Evolutionary conservation across 2,113 vertebrate species (phyloP).

Genomic region (Willisornis vidua): DNA sequence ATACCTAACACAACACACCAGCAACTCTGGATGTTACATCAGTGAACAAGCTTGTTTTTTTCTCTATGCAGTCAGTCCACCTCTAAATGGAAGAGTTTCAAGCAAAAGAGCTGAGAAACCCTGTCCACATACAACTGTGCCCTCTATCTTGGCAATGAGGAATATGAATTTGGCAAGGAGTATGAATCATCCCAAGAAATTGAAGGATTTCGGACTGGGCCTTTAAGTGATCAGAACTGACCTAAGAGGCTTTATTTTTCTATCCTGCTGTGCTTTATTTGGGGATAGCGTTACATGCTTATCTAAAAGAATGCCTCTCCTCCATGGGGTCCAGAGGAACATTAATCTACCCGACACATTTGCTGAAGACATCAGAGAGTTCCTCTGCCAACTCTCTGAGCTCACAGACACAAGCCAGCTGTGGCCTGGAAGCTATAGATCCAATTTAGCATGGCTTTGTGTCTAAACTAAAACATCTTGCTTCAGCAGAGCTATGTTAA

Average conservation of each 20-base stretch:
- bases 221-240: background rate
- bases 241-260: background rate
- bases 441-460: background rate
- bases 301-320: background rate
- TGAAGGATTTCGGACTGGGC: background rate
- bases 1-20: background rate
- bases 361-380: background rate
- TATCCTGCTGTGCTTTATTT: background rate
- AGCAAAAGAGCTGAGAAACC: background rate
- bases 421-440: background rate
- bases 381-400: background rate
- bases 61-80: background rate
- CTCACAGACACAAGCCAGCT: constrained; percentile 23
- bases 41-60: background rate
- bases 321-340: background rate
- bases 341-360: background rate
- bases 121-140: background rate
- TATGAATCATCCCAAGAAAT: background rate
- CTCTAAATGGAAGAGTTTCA: background rate
- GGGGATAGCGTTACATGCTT: background rate
- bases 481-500: background rate
- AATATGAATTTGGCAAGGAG: background rate
- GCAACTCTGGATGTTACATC: background rate
- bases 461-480: background rate
- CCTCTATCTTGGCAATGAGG: background rate